Evolutionary conservation across 2,888 invertebrate species (phyloP), one percentile per base, ranked within the genome.

Genomic region (Tortrix viridana): DNA sequence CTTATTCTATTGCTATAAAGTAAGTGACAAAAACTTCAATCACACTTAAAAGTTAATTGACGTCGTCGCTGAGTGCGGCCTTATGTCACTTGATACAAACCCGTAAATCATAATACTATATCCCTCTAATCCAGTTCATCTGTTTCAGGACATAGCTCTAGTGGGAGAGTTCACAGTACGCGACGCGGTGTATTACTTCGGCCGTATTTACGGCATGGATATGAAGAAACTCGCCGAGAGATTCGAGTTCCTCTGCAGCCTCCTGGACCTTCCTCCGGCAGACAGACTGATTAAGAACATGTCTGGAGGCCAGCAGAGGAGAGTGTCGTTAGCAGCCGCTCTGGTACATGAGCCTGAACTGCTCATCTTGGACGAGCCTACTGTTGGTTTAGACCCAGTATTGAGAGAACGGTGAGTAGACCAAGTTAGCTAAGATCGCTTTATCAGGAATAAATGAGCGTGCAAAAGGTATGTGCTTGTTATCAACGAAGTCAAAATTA

Each of bases 341-440:
- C 88, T 98, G 77, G 94, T 98, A 0, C 98, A 98, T 77, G 96
- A 96, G 71, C 98, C 98, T 0, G 96, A 97, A 81, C 85, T 98
- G 32, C 89, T 98, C 26, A 97, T 98, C 65, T 86, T 98, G 74
- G 98, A 98, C 77, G 98, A 98, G 80, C 98, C 98, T 0, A 98
- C 98, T 0, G 98, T 98, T n/a, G 98, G 98, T 0, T 93, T 98
- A 64, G 98, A 98, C 89, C 98, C 98, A 0, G 94, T 98, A 68
- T 87, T 98, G 58, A 93, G 97, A 82, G 96, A 96, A 84, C 95
- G 95, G 97, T 96, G 82, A 88, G 91, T 76, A 32, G 4, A 6
- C 9, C 26, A 3, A 18, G 5, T 19, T 20, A 18, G 16, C 48
- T 38, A 7, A 5, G 3, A 37, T 12, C 38, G 3, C 5, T n/a